These are phyloP conservation scores for Carcharodon carcharias DNA, from an alignment of 2,797 vertebrate genomes.

Conservation along the genomic window DNA sequence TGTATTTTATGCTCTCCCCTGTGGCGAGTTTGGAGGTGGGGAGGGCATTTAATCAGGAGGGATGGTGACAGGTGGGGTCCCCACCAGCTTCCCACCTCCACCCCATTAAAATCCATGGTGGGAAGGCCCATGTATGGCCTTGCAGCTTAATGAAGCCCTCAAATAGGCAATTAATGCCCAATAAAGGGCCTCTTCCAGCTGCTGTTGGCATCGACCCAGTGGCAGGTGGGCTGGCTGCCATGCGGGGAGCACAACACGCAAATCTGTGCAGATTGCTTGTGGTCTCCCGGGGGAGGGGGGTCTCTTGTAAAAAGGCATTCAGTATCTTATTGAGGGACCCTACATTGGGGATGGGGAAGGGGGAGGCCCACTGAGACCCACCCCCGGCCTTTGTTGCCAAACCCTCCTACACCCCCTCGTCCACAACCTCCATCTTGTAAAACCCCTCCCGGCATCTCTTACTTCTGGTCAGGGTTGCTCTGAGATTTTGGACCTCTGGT, in stretches of 20 bases:
- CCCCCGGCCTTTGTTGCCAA: too few species aligned
- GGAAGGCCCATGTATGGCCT: too few species aligned
- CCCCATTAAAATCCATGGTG: too few species aligned
- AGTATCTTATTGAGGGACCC: neutral
- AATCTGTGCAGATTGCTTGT: neutral
- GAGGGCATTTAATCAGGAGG: neutral
- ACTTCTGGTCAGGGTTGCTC: too few species aligned
- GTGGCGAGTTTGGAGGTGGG: neutral
- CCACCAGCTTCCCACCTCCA: too few species aligned
- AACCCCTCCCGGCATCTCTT: too few species aligned
- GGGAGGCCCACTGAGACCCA: too few species aligned
- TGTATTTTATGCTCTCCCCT: neutral
- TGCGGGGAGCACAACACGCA: neutral
- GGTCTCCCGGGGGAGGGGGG: too few species aligned
- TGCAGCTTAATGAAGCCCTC: neutral
- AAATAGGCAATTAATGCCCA: neutral
- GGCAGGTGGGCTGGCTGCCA: neutral
- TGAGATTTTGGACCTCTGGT: too few species aligned
- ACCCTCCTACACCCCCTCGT: too few species aligned
- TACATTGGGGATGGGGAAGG: neutral
- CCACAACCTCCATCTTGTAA: too few species aligned
- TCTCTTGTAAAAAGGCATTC: too few species aligned
- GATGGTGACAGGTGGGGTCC: neutral
- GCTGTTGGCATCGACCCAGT: neutral
- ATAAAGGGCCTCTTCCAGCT: neutral